Conservation (phyloP, 1,140 invertebrate species). For the Panagrolaimus sp. region DNA sequence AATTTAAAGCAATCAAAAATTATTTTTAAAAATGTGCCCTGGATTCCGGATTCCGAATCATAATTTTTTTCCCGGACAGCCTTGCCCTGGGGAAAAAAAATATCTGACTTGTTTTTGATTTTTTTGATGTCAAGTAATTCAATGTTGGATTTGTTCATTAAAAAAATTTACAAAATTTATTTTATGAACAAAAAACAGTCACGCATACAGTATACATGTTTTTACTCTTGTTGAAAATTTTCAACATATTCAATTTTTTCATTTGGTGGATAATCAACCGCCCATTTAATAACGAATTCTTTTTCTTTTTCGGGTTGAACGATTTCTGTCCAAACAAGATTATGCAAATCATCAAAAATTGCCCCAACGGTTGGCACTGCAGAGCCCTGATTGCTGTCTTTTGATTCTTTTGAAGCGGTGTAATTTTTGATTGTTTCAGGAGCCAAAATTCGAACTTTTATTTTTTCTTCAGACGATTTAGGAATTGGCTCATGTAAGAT, state of each 20-base stretch:
- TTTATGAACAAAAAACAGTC: too few species aligned
- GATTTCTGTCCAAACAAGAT: background rate
- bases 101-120: too few species aligned
- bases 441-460: constrained; percentile 55
- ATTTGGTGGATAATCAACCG: constrained; percentile 2
- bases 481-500: constrained; percentile 60
- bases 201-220: too few species aligned
- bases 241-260: constrained; percentile 3
- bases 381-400: background rate
- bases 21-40: too few species aligned
- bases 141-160: too few species aligned
- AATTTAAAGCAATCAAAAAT: too few species aligned
- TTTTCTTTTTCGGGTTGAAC: background rate
- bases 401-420: background rate
- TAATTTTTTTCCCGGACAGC: too few species aligned
- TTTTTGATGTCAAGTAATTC: too few species aligned
- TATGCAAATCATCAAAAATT: background rate
- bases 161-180: too few species aligned
- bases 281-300: background rate
- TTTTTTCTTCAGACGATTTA: constrained; percentile 60
- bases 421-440: background rate
- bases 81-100: too few species aligned
- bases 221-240: background rate
- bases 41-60: too few species aligned
- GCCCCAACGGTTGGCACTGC: background rate